Percentiles rank a stretch among this genome's conserved stretches.
phyloP scores from a whole-genome alignment of 2,888 invertebrate species.

The Tryphoninae sp. region DNA sequence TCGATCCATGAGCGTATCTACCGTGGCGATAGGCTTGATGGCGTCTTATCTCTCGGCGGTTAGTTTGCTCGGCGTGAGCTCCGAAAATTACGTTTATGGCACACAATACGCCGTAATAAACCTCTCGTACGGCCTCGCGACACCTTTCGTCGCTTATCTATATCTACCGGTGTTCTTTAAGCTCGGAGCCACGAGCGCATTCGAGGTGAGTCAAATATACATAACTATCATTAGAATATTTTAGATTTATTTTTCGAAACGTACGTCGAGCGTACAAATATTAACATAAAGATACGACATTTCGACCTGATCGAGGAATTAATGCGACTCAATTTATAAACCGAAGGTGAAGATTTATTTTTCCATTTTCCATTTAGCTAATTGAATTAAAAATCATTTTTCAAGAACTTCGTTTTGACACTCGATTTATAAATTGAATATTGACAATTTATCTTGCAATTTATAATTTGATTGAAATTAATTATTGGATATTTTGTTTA shows the following conservation, averaged over 20 bases:
- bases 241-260: neutral
- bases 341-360: no score
- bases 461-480: no score
- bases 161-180: constrained; percentile 93
- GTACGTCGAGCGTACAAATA: no score
- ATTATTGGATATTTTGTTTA: no score
- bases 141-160: constrained; percentile 89
- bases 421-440: no score
- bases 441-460: no score
- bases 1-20: constrained; percentile 89
- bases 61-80: constrained; percentile 92
- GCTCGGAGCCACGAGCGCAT: constrained; percentile 91
- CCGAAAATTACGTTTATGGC: constrained; percentile 93
- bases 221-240: neutral
- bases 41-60: constrained; percentile 96
- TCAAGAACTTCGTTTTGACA: no score
- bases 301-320: no score
- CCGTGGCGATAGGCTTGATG: constrained; percentile 94
- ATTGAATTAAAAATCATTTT: no score
- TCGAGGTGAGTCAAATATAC: constrained; percentile 84
- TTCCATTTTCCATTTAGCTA: no score
- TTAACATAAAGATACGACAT: no score
- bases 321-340: no score
- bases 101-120: constrained; percentile 92
- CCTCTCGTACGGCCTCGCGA: constrained; percentile 89